phyloP scores from a whole-genome alignment of 1,140 invertebrate species.

The Lordiphosa stackelbergi region DNA sequence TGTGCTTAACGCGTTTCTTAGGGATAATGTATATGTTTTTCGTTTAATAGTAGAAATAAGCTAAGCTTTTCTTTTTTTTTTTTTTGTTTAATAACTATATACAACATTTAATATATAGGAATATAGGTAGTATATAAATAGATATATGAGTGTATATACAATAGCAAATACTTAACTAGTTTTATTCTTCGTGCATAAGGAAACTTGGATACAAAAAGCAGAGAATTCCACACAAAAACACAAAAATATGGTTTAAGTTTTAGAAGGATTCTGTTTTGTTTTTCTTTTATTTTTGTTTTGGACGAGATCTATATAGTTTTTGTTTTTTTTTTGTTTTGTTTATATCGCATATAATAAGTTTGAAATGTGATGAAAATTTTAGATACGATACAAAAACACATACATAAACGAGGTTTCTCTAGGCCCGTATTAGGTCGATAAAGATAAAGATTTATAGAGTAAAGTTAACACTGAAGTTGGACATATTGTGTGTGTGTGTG shows the following conservation, averaged over 20 bases:
- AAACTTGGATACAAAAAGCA: conserved; percentile 40
- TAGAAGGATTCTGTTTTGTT: conserved; percentile 22
- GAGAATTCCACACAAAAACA: conserved; percentile 1
- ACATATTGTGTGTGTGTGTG: no score
- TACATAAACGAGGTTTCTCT: no score
- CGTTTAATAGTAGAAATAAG: conserved; percentile 20
- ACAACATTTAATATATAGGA: conserved; percentile 15
- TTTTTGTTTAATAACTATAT: conserved; percentile 19
- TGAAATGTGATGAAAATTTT: conserved; percentile 36
- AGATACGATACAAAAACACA: conserved; percentile 8
- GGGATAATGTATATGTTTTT: conserved; percentile 43
- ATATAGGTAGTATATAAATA: conserved; percentile 16
- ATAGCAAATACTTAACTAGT: conserved; percentile 51
- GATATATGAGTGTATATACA: conserved; percentile 38
- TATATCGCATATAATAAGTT: conserved; percentile 15
- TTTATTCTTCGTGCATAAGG: conserved; percentile 37
- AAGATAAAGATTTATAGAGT: no score
- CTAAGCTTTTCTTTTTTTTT: conserved; percentile 49
- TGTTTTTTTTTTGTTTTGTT: conserved; percentile 7
- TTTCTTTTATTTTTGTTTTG: background rate
- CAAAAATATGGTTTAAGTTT: conserved; percentile 2
- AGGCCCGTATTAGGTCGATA: no score
- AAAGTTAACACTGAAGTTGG: no score
- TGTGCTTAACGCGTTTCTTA: conserved; percentile 44
- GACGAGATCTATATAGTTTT: conserved; percentile 64